Percentiles rank a stretch among this genome's conserved stretches.
Conservation (phyloP, 2,888 invertebrate species). For the Leptothorax acervorum region DNA sequence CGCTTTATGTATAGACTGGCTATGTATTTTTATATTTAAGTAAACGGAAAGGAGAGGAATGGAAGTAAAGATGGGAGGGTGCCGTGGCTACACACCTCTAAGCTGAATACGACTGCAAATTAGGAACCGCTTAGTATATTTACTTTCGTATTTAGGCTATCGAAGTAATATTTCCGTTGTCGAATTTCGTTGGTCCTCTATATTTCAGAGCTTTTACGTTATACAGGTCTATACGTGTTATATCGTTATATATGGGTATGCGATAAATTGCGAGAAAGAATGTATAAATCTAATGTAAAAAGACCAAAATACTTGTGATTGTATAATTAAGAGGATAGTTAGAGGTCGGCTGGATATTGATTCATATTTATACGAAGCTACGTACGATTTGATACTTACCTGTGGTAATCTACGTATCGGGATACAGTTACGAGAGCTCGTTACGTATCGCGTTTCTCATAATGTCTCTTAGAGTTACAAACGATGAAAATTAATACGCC, state of each 20-base stretch:
- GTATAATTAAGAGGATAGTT: conserved; percentile 47
- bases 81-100: conserved; percentile 77
- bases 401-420: conserved; percentile 37
- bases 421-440: conserved; percentile 16
- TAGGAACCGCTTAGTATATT: conserved; percentile 43
- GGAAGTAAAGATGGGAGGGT: conserved; percentile 70
- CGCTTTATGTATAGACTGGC: conserved; percentile 86
- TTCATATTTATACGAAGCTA: conserved; percentile 46
- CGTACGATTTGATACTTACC: conserved; percentile 47
- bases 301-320: conserved; percentile 55
- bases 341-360: conserved; percentile 40
- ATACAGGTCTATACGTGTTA: conserved; percentile 4
- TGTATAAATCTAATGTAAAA: conserved; percentile 48
- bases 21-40: conserved; percentile 86
- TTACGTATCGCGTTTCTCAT: conserved; percentile 19
- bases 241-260: conserved; percentile 24
- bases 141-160: conserved; percentile 36
- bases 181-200: conserved; percentile 9
- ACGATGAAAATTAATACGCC: conserved; percentile 35
- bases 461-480: conserved; percentile 29
- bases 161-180: conserved; percentile 17
- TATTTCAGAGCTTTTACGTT: conserved; percentile 43
- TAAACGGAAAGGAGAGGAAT: conserved; percentile 75
- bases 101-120: conserved; percentile 56
- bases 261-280: conserved; percentile 22